Percentiles rank a stretch among this genome's conserved stretches.
Conservation (phyloP, 2,113 vertebrate genomes). For the Myotis lucifugus region DNA sequence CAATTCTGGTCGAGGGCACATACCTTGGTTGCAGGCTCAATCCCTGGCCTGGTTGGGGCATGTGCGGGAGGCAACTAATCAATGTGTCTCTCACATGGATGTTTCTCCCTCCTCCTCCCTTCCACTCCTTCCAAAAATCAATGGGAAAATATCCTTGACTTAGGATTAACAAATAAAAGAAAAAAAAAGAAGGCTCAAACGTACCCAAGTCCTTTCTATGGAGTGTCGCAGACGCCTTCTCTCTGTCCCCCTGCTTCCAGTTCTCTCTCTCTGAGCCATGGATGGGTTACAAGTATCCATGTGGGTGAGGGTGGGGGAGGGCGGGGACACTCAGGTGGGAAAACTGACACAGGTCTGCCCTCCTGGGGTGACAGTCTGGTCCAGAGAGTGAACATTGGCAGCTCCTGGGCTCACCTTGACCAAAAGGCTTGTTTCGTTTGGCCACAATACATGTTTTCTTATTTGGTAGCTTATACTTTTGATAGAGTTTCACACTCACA, state of each 20-base stretch:
- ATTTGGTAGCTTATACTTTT: too few species aligned
- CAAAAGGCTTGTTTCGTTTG: neutral
- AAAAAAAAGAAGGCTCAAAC: too few species aligned
- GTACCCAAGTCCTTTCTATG: neutral
- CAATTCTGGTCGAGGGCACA: too few species aligned
- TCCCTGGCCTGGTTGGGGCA: too few species aligned
- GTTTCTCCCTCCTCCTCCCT: too few species aligned
- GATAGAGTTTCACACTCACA: neutral
- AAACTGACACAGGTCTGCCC: neutral
- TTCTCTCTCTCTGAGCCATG: neutral
- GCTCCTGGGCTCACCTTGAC: neutral
- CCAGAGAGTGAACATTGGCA: neutral
- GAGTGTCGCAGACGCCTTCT: neutral
- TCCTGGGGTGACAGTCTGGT: neutral
- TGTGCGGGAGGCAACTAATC: too few species aligned
- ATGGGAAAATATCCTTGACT: too few species aligned
- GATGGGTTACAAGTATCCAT: accelerated
- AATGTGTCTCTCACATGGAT: too few species aligned
- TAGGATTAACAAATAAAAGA: too few species aligned
- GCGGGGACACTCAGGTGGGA: too few species aligned
- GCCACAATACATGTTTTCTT: neutral
- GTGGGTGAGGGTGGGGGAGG: neutral
- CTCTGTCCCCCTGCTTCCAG: neutral
- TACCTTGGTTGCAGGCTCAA: too few species aligned
- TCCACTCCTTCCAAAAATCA: too few species aligned